Evolutionary conservation across 2,113 vertebrate species (phyloP).

Genomic region (Gavia stellata): DNA sequence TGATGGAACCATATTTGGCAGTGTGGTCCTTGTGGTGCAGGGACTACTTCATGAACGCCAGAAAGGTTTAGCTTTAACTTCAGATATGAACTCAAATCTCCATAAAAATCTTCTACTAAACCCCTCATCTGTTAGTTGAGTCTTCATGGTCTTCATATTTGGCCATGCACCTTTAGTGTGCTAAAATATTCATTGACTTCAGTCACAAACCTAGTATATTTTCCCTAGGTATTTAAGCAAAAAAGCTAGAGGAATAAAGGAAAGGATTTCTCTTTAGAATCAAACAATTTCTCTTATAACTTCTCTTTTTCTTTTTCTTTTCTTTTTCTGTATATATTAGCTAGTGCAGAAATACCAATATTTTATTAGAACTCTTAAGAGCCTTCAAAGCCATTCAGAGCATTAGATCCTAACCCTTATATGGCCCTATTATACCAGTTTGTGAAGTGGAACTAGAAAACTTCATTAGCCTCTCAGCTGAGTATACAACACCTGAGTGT

Average conservation of each 20-base stretch:
- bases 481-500: neutral
- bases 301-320: neutral
- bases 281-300: neutral
- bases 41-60: neutral
- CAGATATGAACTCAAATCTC: neutral
- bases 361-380: neutral
- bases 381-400: neutral
- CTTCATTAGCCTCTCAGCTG: neutral
- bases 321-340: neutral
- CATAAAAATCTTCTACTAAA: neutral
- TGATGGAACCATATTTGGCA: neutral
- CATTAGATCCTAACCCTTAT: neutral
- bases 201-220: neutral
- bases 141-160: neutral
- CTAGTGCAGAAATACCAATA: neutral
- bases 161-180: neutral
- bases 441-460: neutral
- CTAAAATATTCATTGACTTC: neutral
- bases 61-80: neutral
- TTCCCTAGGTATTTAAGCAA: neutral
- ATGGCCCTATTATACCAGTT: neutral
- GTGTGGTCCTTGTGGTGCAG: neutral
- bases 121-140: neutral
- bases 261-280: neutral
- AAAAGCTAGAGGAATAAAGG: neutral